Evolutionary conservation across 2,888 invertebrate species (phyloP).

Genomic region (Ctena decussata): DNA sequence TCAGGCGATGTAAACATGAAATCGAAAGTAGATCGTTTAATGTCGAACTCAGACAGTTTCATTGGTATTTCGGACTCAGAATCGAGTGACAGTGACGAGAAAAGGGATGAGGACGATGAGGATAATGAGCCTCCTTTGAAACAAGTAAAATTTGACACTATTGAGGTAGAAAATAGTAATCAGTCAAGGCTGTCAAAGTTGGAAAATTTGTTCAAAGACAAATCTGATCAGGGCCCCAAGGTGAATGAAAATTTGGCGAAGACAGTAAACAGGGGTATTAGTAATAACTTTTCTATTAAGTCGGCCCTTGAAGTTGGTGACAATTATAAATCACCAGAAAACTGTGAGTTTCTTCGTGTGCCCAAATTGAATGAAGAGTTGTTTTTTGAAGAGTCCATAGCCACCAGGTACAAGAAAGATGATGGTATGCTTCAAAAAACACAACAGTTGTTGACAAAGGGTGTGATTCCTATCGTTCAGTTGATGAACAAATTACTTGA

Average conservation of each 20-base stretch:
- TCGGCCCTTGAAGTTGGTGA: background rate
- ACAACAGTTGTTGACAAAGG: background rate
- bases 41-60: background rate
- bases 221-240: background rate
- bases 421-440: background rate
- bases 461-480: constrained; percentile 1
- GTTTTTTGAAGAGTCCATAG: background rate
- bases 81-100: background rate
- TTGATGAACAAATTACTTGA: background rate
- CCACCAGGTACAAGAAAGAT: background rate
- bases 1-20: background rate
- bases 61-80: background rate
- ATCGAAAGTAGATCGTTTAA: background rate
- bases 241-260: background rate
- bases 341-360: background rate
- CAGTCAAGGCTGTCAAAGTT: background rate
- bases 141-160: background rate
- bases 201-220: background rate
- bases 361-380: constrained; percentile 15
- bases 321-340: background rate
- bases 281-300: no score
- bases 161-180: background rate
- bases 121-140: background rate
- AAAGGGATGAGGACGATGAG: no score
- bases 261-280: background rate